Evolutionary conservation across 2,113 vertebrate species (phyloP), one percentile per base, ranked within the genome.

Genomic region (Echinops telfairi): DNA sequence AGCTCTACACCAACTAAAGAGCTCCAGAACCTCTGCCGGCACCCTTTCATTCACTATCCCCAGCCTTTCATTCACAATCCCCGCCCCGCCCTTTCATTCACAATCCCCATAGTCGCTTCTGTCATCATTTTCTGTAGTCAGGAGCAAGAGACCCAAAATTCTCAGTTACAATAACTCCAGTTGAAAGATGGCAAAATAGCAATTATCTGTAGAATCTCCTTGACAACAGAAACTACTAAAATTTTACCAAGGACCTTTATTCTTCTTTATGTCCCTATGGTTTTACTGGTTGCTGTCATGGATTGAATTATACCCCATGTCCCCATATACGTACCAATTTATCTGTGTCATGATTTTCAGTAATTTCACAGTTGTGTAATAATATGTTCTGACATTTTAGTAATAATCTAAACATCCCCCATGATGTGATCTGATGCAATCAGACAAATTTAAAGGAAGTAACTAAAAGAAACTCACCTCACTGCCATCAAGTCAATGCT

Each of bases 161-260:
- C 43, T 82, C 2, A 1, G 33, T 87, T 5, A 16, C 53, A 89
- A 87, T 87, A 91, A 8, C 68, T 76, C 31, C 40, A 43, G 0
- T 62, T 88, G 78, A 81, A 96, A 92, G 25, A 60, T 60, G 22
- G 12, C 76, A 17, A 2, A 58, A 9, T 60, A 76, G 83, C 17
- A 91, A 83, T 86, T 96, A 80, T 91, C 40, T 25, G 47, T 78
- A 85, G 40, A 20, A 75, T 89, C 11, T 91, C 27, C 53, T 82
- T 88, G 73, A 47, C 76, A 86, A 66, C 38, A 70, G 36, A 12
- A 78, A 22, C 5, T 9, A 57, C 47, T 68, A 0, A 27, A 83
- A 85, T 88, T 90, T 22, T 83, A 33, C 11, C 23, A 17, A 73
- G 40, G 88, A 89, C 10, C 11, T 87, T 75, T 79, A 27, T 91